Base-by-base conservation (phyloP, 2,113 vertebrate genomes). In the Chitala chitala region DNA sequence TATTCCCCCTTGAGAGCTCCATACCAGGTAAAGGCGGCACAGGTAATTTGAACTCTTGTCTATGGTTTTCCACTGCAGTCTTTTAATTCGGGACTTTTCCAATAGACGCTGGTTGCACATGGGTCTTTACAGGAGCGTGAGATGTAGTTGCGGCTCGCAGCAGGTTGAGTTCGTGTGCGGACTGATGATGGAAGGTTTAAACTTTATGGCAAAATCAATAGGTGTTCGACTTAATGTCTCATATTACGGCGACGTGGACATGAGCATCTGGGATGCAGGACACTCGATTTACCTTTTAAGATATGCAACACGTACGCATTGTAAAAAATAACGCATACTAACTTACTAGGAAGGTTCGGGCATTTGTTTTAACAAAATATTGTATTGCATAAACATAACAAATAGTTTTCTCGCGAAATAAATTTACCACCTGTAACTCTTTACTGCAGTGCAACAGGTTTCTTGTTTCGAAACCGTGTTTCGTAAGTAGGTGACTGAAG, bases 1-100 rank as follows among this genome's bases (percentile, higher is more conserved):
- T 98, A 84, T 94, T 96, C 31, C 94, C 94, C 9, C 78, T 82
- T 80, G 88, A 88, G 88, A 90, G 92, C 78, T 86, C 79, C 90
- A 89, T 91, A 81, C 92, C 88, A 88, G 93, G 93, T 85, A 94
- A 88, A 87, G 87, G 87, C 81, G 81, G 83, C 86, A 84, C 94
- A 96, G 96, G 95, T 97, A 94, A 92, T 84, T 87, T 20, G 54
- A 72, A 77, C 9, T 73, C 48, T 31, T 17, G 44, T 72, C 54
- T 50, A 17, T 44, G 46, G 12, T 3, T 1, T 66, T 44, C 24
- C 10, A 26, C 12, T 29, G 77, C 73, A 73, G 59, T 70, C 50
- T 59, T 33, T 36, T n/a, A 69, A 70, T 76, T 63, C 29, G 6
- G 59, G 20, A 36, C 31, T 36, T 63, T 63, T 63, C 59, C n/a